Base-by-base conservation (phyloP, 2,113 vertebrate species). In the Scophthalmus maximus region DNA sequence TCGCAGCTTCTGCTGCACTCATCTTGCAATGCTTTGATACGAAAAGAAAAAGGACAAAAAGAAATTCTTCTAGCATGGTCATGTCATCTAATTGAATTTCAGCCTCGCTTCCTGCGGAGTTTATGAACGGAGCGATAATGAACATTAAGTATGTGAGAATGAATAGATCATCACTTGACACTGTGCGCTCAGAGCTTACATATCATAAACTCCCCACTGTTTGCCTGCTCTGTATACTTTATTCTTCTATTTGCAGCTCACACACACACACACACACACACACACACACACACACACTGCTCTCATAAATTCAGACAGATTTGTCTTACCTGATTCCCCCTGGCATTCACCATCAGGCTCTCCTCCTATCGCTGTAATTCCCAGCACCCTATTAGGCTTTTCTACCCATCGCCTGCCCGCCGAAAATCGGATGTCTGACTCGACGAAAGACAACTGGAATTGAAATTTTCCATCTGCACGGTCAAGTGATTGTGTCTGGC, bases 221-320 rank as follows among this genome's bases (percentile, higher is more conserved):
- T 46, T 78, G 67, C 60, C 32, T 36, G 17, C 22, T 77, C 76
- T 74, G 62, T 79, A 68, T 76, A 8, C 64, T 71, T 49, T 79
- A 68, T 76, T 9, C 64, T 71, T 49, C 79, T 78, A 80, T 88
- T 83, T 80, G 66, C 50, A 55, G 47, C 69, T 87, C 70, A 75
- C 78, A 65, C 51, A 47, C n/a, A n/a, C n/a, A n/a, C n/a, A n/a
- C 32, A 34, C 70, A 75, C 77, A 65, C 50, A 49, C 70, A 75
- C 77, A 65, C 50, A 49, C 70, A 75, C 75, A 62, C 46, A 49
- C 70, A 75, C 78, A 65, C 51, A 40, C 57, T 12, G 69, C 74
- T 83, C 56, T 73, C 64, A 55, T 81, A 75, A 91, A 85, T 80
- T 84, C 68, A 76, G 65, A 40, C 61, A 75, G 82, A 79, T 87